Evolutionary conservation across 2,113 vertebrate species (phyloP).

Genomic region (Pionites leucogaster): DNA sequence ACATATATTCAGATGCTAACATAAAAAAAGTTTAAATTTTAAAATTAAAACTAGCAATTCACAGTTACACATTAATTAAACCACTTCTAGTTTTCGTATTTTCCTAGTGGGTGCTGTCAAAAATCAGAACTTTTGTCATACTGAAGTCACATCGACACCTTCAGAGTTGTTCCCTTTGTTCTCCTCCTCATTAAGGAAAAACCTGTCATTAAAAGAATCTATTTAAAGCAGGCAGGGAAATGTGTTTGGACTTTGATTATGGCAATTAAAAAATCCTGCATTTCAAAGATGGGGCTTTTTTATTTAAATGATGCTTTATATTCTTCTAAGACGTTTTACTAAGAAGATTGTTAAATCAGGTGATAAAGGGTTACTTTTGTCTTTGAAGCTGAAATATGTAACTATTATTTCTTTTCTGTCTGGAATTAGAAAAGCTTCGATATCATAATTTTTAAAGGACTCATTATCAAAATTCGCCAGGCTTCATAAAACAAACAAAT

Average conservation of each 20-base stretch:
- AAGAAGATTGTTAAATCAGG: slow-evolving; percentile 62
- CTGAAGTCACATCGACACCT: neutral
- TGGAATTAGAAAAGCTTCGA: slow-evolving; percentile 61
- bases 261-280: slow-evolving; percentile 66
- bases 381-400: slow-evolving; percentile 70
- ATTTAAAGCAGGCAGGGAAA: slow-evolving; percentile 37
- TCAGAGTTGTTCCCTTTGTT: neutral
- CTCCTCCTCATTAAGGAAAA: slow-evolving; percentile 20
- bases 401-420: slow-evolving; percentile 69
- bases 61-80: neutral
- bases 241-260: slow-evolving; percentile 69
- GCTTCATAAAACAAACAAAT: slow-evolving; percentile 64
- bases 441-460: slow-evolving; percentile 49
- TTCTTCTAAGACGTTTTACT: slow-evolving; percentile 59
- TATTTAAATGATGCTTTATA: slow-evolving; percentile 67
- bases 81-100: neutral
- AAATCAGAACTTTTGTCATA: neutral
- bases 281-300: slow-evolving; percentile 42
- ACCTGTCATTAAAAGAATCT: slow-evolving; percentile 42
- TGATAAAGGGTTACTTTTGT: slow-evolving; percentile 77
- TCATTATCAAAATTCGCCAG: slow-evolving; percentile 75
- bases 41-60: slow-evolving; percentile 38
- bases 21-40: slow-evolving; percentile 16
- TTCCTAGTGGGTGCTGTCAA: neutral
- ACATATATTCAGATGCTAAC: neutral